Conservation (phyloP, 2,888 invertebrate genomes). For the Dascillus cervinus region DNA sequence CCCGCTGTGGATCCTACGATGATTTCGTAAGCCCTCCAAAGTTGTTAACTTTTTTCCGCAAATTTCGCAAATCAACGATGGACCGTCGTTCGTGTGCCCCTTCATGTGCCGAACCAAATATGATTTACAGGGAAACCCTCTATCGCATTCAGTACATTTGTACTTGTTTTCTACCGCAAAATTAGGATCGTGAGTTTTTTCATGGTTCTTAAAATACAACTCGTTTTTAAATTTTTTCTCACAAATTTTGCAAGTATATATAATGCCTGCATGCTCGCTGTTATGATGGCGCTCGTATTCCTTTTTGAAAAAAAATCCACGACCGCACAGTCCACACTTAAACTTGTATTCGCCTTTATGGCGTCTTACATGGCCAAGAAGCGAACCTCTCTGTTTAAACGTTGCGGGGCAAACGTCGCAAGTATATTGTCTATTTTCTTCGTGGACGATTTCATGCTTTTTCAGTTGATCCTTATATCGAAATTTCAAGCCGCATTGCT, state of each 20-base stretch:
- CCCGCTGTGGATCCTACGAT: slow-evolving; percentile 25
- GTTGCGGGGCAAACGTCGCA: slow-evolving; percentile 50
- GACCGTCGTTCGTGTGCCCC: too few relatives aligned
- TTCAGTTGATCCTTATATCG: slow-evolving; percentile 48
- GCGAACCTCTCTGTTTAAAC: slow-evolving; percentile 29
- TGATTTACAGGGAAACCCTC: slow-evolving; percentile 23
- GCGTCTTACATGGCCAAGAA: slow-evolving; percentile 5
- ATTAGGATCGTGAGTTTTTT: slow-evolving; percentile 9
- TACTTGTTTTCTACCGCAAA: slow-evolving; percentile 1
- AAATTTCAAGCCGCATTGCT: slow-evolving; percentile 47
- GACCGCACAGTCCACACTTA: slow-evolving; percentile 26
- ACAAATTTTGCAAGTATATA: slow-evolving; percentile 39
- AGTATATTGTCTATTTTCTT: slow-evolving; percentile 43
- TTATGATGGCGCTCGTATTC: background rate
- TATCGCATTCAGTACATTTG: slow-evolving; percentile 14
- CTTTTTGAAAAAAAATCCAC: slow-evolving; percentile 6
- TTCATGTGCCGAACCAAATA: slow-evolving; percentile 13
- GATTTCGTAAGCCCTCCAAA: slow-evolving; percentile 21
- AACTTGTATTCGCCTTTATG: slow-evolving; percentile 46
- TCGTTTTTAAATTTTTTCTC: slow-evolving; percentile 43
- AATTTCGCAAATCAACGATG: background rate
- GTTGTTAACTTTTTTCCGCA: background rate
- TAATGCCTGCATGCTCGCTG: background rate
- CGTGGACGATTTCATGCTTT: slow-evolving; percentile 47
- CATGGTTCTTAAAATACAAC: slow-evolving; percentile 36